These are phyloP conservation scores for Pomacea maculata DNA, from an alignment of 1,140 invertebrate species.

Conservation along the genomic window DNA sequence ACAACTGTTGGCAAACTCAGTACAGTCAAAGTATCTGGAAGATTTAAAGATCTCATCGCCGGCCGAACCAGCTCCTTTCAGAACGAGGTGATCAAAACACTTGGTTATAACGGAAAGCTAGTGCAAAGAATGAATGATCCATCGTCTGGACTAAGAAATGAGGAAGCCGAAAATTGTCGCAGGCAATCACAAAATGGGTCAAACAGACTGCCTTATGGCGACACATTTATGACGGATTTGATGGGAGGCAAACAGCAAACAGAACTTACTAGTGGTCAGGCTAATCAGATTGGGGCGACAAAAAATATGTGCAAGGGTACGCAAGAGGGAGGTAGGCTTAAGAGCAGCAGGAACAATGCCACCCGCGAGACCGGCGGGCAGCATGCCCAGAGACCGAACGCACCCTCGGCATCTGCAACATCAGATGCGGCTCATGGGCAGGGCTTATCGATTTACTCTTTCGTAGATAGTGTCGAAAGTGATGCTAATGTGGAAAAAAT, in stretches of 20 bases:
- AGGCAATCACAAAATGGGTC: slow-evolving; percentile 13
- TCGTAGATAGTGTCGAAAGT: too few species aligned
- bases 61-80: slow-evolving; percentile 11
- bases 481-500: slow-evolving; percentile 25
- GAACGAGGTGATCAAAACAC: slow-evolving; percentile 22
- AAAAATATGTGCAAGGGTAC: too few species aligned
- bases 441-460: too few species aligned
- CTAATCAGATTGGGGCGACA: too few species aligned
- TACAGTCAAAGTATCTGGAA: slow-evolving; percentile 3
- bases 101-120: background rate
- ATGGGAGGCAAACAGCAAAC: too few species aligned
- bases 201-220: slow-evolving; percentile 4
- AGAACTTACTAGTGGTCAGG: too few species aligned
- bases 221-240: background rate
- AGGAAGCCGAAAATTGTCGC: slow-evolving; percentile 14
- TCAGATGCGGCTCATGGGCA: too few species aligned
- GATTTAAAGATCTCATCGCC: background rate
- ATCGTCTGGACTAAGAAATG: slow-evolving; percentile 9
- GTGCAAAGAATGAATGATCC: slow-evolving; percentile 29
- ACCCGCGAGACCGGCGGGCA: too few species aligned
- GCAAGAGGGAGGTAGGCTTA: too few species aligned
- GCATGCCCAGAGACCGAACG: too few species aligned
- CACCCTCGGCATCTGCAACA: too few species aligned
- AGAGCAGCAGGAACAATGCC: too few species aligned
- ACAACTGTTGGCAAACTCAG: background rate